A percentile compares a stretch with the other conserved stretches of the same genome.
Conservation (phyloP, 1,140 invertebrate species). For the Leptonema lineaticorne region DNA sequence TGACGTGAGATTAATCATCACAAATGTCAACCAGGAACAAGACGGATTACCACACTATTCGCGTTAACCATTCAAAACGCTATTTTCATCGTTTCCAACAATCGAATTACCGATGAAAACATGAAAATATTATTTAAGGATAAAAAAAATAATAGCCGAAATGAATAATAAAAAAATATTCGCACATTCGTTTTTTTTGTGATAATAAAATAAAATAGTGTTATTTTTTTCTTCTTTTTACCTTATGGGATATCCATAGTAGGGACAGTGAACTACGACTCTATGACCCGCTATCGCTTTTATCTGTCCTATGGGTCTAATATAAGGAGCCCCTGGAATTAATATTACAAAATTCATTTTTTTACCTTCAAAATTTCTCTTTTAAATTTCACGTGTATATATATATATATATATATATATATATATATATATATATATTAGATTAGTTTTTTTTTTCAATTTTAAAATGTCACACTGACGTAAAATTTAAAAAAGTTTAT, state of each 20-base stretch:
- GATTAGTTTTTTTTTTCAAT: too few relatives aligned
- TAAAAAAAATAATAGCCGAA: neutral
- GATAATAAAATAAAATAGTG: neutral
- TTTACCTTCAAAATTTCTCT: neutral
- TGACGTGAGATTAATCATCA: conserved; percentile 26
- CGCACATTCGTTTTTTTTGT: neutral
- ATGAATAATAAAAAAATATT: too few relatives aligned
- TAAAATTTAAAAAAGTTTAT: too few relatives aligned
- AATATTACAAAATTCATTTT: conserved; percentile 20
- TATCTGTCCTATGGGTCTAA: conserved; percentile 74
- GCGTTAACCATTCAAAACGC: neutral
- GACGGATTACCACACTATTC: conserved; percentile 14
- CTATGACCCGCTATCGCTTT: conserved; percentile 79
- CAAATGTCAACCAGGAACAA: conserved; percentile 18
- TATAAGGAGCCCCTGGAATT: conserved; percentile 76
- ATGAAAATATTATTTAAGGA: neutral
- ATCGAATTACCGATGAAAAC: neutral
- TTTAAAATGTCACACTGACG: too few relatives aligned
- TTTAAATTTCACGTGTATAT: too few relatives aligned
- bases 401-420: too few relatives aligned
- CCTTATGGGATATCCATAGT: conserved; percentile 82
- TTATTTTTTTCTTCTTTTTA: too few relatives aligned
- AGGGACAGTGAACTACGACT: conserved; percentile 79
- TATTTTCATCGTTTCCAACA: conserved; percentile 1
- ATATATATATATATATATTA: too few relatives aligned